Evolutionary conservation across 2,113 vertebrate species (phyloP).

Genomic region (Pluvianellus socialis): DNA sequence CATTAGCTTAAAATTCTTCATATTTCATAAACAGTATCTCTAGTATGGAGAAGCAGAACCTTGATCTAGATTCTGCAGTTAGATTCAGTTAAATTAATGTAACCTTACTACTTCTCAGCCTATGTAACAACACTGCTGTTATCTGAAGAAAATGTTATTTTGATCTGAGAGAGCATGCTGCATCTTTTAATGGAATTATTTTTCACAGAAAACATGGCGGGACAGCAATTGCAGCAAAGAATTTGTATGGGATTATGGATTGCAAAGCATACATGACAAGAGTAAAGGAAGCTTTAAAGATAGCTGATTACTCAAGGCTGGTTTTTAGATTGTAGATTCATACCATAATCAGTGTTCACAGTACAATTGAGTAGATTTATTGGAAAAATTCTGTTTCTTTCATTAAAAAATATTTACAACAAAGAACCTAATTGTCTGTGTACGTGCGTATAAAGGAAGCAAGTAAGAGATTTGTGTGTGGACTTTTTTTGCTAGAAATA

Average conservation of each 20-base stretch:
- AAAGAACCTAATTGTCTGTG: background rate
- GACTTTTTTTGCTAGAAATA: background rate
- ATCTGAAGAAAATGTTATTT: background rate
- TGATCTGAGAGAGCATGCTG: background rate
- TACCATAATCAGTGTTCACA: background rate
- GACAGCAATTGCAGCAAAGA: background rate
- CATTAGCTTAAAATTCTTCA: conserved; percentile 24
- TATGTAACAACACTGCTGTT: background rate
- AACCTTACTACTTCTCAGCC: background rate
- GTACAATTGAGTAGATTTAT: background rate
- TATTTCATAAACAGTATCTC: conserved; percentile 30
- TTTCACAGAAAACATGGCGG: background rate
- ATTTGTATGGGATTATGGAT: background rate
- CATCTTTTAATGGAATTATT: conserved; percentile 23
- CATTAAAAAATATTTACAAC: background rate
- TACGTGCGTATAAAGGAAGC: background rate
- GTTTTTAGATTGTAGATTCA: background rate
- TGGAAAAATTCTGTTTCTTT: background rate
- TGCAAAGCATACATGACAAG: background rate
- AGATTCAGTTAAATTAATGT: background rate
- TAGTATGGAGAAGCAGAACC: background rate
- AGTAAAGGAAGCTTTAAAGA: background rate
- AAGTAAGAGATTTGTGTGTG: background rate
- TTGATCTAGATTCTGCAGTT: conserved; percentile 8
- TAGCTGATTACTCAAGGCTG: background rate